Base-by-base conservation (phyloP, 2,888 invertebrate genomes). In the Malacosoma neustria region DNA sequence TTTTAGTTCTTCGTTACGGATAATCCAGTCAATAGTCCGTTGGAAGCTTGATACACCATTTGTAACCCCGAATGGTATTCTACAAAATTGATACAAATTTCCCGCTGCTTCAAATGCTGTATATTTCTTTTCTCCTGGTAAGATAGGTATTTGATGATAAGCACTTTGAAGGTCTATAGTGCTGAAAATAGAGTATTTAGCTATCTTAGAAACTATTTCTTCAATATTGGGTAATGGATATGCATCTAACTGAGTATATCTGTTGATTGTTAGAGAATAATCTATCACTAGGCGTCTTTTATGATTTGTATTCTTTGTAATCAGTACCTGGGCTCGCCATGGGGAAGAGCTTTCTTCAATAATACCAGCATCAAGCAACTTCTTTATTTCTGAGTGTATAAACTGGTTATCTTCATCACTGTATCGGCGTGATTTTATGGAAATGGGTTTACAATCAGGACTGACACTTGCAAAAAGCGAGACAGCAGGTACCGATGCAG, bases 181-280 rank as follows among this genome's bases (percentile, higher is more conserved):
- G n/a, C n/a, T n/a, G n/a, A 12, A 34, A 4, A 29, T 12, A 11
- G 13, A 30, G 14, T 31, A 13, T n/a, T 36, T 30, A 11, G 36
- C 14, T 11, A 45, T 40, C 30, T 43, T 35, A 2, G 37, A 11
- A 1, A 46, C 32, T 1, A 48, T 38, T 2, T 11, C 9, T 12
- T 45, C 42, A 6, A 46, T 46, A n/a, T 29, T 43, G 7, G 51
- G 55, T 13, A 53, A 33, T 4, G 46, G 46, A 34, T 38, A 50
- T 2, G 48, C 49, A 29, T 53, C 52, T 3, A 51, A 31, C 29
- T 40, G 11, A 4, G 51, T 51, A 30, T 33, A 54, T 37, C 33
- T 39, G 30, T 54, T 57, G 11, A 54, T 46, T 11, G 49, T 54
- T 22, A 32, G 37, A 1, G 53, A 53, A 35, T 39, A 46, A 40